These are phyloP conservation scores for Homarus americanus DNA, from an alignment of 1,140 invertebrate species.

Conservation along the genomic window DNA sequence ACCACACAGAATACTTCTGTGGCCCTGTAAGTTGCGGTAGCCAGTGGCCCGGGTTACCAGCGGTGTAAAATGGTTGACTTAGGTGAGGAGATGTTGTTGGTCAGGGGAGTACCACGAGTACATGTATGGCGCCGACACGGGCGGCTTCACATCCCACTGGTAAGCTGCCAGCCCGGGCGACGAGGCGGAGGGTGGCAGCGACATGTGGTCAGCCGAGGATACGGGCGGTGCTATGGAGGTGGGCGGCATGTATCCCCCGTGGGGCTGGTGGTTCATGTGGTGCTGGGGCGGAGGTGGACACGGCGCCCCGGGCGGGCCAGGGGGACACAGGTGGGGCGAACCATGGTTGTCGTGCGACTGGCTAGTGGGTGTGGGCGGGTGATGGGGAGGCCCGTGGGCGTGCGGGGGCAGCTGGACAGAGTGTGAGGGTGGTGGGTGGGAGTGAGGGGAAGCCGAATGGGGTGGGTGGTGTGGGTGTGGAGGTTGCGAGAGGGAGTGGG, in stretches of 20 bases:
- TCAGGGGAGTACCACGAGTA: slow-evolving; percentile 88
- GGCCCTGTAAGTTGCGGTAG: slow-evolving; percentile 22
- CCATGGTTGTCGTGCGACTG: slow-evolving; percentile 52
- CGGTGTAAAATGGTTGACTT: slow-evolving; percentile 75
- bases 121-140: slow-evolving; percentile 81
- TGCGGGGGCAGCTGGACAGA: slow-evolving; percentile 61
- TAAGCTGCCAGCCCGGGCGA: slow-evolving; percentile 81
- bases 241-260: slow-evolving; percentile 82
- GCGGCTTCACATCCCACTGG: slow-evolving; percentile 85
- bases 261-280: slow-evolving; percentile 84
- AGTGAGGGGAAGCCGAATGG: slow-evolving; percentile 63
- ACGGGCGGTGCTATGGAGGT: slow-evolving; percentile 86
- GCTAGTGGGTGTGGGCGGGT: slow-evolving; percentile 71
- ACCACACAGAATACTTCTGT: neutral
- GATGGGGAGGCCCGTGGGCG: slow-evolving; percentile 60
- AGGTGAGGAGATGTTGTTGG: slow-evolving; percentile 86
- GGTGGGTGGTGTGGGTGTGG: slow-evolving; percentile 57
- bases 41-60: neutral
- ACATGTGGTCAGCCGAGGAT: slow-evolving; percentile 77
- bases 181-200: slow-evolving; percentile 79
- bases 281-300: slow-evolving; percentile 61
- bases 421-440: slow-evolving; percentile 55
- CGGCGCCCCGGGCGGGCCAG: slow-evolving; percentile 3
- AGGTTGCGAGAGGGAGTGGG: slow-evolving; percentile 48
- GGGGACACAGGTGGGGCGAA: slow-evolving; percentile 36